phyloP scores from a whole-genome alignment of 2,113 vertebrate species.

The Anser brachyrhynchus region DNA sequence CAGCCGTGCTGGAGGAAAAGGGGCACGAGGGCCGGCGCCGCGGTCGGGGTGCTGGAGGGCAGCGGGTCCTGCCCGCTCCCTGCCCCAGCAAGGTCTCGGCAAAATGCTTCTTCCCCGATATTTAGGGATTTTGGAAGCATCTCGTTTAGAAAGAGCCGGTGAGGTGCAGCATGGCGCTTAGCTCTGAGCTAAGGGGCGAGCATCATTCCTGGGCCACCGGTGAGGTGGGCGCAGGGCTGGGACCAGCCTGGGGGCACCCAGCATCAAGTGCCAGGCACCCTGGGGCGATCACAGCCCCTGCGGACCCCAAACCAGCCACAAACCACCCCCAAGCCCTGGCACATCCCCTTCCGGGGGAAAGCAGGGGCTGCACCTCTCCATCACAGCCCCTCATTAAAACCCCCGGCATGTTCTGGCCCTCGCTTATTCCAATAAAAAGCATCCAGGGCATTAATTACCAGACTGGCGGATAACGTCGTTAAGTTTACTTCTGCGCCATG shows the following conservation, averaged over 20 bases:
- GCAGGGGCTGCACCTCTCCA: rapidly evolving
- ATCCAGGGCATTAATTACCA: slow-evolving; percentile 47
- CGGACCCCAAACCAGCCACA: rapidly evolving
- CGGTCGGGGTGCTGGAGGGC: not conserved
- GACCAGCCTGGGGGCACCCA: not conserved
- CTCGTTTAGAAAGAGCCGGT: not conserved
- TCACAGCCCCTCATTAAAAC: not conserved
- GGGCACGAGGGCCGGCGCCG: too few species aligned
- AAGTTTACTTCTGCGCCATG: not conserved
- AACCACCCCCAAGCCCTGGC: too few species aligned
- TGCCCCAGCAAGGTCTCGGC: not conserved
- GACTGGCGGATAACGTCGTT: not conserved
- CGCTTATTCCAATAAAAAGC: not conserved
- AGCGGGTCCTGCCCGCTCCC: not conserved
- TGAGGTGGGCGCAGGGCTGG: not conserved
- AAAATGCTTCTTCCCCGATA: not conserved
- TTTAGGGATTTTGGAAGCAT: not conserved
- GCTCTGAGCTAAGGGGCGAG: not conserved
- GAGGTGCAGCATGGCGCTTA: rapidly evolving
- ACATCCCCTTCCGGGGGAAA: not conserved
- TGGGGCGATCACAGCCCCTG: rapidly evolving
- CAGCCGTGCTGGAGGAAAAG: not conserved
- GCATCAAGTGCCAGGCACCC: rapidly evolving
- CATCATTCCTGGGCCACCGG: rapidly evolving
- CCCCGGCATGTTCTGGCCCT: not conserved